Evolutionary conservation across 2,113 vertebrate species (phyloP).

Genomic region (Glaucomys volans): DNA sequence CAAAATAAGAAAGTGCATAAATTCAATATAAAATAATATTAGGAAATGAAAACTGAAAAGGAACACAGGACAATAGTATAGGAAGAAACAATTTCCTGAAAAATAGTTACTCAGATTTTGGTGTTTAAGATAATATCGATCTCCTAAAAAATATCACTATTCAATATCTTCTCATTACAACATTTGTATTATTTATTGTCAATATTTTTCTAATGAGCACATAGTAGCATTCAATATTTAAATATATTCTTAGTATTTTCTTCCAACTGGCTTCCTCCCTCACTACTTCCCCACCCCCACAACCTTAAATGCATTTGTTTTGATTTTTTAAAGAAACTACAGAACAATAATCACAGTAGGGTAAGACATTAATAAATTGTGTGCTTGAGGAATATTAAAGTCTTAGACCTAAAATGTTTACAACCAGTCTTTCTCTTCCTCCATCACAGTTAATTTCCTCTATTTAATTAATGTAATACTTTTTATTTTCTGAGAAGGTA

Average conservation of each 20-base stretch:
- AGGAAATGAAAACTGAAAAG: not conserved
- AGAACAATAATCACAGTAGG: not conserved
- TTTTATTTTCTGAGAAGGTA: not conserved
- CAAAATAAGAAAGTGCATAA: not conserved
- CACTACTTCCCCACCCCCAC: rapidly evolving
- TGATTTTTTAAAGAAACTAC: not conserved
- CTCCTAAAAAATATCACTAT: not conserved
- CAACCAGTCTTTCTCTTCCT: not conserved
- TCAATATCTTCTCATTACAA: not conserved
- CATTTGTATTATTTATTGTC: not conserved
- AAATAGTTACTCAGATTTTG: not conserved
- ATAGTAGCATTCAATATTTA: not conserved
- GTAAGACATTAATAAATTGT: not conserved
- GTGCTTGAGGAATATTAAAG: not conserved
- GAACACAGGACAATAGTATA: not conserved
- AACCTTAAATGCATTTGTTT: not conserved
- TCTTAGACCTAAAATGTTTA: not conserved
- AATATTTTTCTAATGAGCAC: not conserved
- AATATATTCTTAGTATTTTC: not conserved
- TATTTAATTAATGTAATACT: not conserved
- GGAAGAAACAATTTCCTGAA: not conserved
- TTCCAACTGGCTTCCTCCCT: not conserved
- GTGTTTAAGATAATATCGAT: not conserved
- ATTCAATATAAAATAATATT: not conserved
- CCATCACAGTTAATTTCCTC: not conserved